A percentile compares a stretch with the other conserved stretches of the same genome.
Evolutionary conservation across 1,140 invertebrate species (phyloP).

Genomic region (Scaptomyza montana): DNA sequence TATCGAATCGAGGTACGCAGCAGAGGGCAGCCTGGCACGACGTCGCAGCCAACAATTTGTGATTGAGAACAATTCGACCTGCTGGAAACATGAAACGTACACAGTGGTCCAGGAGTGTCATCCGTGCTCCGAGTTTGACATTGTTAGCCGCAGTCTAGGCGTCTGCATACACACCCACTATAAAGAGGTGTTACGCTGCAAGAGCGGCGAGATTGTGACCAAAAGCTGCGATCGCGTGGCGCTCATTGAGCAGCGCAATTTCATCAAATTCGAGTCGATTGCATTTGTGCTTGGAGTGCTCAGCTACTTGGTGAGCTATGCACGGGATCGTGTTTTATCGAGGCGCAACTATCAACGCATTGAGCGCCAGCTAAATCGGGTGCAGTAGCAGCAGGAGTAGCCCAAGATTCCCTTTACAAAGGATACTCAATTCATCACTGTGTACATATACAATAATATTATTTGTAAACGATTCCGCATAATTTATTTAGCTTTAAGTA

Average conservation of each 20-base stretch:
- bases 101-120: conserved; percentile 90
- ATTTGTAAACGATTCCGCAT: conserved; percentile 53
- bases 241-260: conserved; percentile 90
- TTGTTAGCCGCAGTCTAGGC: conserved; percentile 88
- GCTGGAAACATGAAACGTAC: conserved; percentile 88
- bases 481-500: conserved; percentile 76
- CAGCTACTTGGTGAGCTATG: conserved; percentile 71
- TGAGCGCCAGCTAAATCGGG: conserved; percentile 84
- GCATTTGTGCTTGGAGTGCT: conserved; percentile 88
- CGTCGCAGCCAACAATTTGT: conserved; percentile 84
- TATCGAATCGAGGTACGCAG: conserved; percentile 88
- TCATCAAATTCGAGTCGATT: conserved; percentile 92
- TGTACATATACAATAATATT: conserved; percentile 51
- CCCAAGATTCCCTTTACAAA: conserved; percentile 5
- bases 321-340: conserved; percentile 77
- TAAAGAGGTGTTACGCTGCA: conserved; percentile 89
- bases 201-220: conserved; percentile 88
- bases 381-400: conserved; percentile 50
- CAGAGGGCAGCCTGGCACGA: conserved; percentile 41
- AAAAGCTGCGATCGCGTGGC: conserved; percentile 89
- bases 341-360: conserved; percentile 84
- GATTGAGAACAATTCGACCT: conserved; percentile 90
- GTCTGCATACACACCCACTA: conserved; percentile 89
- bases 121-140: conserved; percentile 91
- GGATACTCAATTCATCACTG: conserved; percentile 62